Evolutionary conservation across 2,113 vertebrate genomes (phyloP), one percentile per base, ranked within the genome.

Genomic region (Esox niger): DNA sequence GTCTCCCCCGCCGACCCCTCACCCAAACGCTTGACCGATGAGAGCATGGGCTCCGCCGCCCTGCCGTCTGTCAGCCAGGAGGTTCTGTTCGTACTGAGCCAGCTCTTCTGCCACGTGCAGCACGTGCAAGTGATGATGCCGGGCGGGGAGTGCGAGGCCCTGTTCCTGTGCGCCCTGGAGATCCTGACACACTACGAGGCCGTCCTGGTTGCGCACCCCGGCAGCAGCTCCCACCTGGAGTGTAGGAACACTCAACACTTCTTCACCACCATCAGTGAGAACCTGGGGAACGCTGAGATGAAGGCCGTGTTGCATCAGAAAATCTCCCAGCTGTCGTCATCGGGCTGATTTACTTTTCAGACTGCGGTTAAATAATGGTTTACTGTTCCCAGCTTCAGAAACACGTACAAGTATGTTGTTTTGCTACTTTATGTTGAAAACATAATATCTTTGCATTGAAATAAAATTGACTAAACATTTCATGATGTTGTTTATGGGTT

Each of bases 61-160:
- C n/a, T 49, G 25, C 30, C 43, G 27, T 52, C 3, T 3, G 79
- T 64, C 1, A 77, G 84, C 0, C 92, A 95, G 79, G 96, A 96
- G 73, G 84, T 88, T 54, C 88, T 95, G 15, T 99, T 99, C 52
- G 80, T 95, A 6, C 92, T 96, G 76, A 91, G 92, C 68, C 96
- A 98, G 88, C 46, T 98, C n/a, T 97, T 94, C 84, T 98, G 96
- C 56, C 97, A 99, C 2, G 85, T 94, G 57, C 89, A 98, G 67
- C 96, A 99, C 17, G 86, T 97, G 10, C 94, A 95, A 82, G 95
- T 95, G 84, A 98, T 98, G 97, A 91, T 97, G 82, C 94, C 91
- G 0, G 86, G 83, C 1, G 88, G 87, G 0, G 91, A 90, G 7
- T 74, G 74, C 1, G 94, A 98, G 57, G 82, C 91, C 0, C 85